Evolutionary conservation across 2,888 invertebrate species (phyloP).

Genomic region (Ectobius pallidus): DNA sequence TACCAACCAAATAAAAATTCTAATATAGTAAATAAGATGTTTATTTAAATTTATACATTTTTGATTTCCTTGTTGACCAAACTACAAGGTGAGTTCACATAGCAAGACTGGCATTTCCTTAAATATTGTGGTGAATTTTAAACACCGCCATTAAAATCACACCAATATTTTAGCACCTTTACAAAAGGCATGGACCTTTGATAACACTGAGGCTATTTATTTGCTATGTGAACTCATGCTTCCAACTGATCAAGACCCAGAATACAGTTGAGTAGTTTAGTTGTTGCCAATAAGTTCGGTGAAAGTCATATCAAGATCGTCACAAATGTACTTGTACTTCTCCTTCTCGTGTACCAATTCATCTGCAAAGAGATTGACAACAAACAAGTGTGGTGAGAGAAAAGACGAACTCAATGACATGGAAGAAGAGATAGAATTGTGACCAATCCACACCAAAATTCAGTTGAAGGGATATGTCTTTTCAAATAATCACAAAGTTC

Average conservation of each 20-base stretch:
- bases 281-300: slow-evolving; percentile 76
- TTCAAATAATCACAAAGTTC: neutral
- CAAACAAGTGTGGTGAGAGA: slow-evolving; percentile 37
- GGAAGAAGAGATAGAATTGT: neutral
- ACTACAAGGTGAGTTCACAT: slow-evolving; percentile 35
- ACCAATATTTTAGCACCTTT: slow-evolving; percentile 13
- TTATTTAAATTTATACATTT: slow-evolving; percentile 40
- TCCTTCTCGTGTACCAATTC: slow-evolving; percentile 72
- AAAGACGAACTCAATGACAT: slow-evolving; percentile 12
- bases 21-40: slow-evolving; percentile 39
- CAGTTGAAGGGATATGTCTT: neutral
- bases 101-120: slow-evolving; percentile 19
- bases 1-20: slow-evolving; percentile 32
- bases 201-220: neutral
- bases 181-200: neutral
- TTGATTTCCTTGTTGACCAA: slow-evolving; percentile 24
- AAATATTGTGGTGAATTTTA: slow-evolving; percentile 2
- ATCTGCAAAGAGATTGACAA: slow-evolving; percentile 55
- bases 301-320: slow-evolving; percentile 77
- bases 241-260: slow-evolving; percentile 21
- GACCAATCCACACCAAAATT: slow-evolving; percentile 15
- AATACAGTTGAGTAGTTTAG: slow-evolving; percentile 52
- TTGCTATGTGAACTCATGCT: slow-evolving; percentile 38
- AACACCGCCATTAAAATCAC: neutral
- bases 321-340: slow-evolving; percentile 78